Evolutionary conservation across 2,888 invertebrate genomes (phyloP).

Genomic region (Lissonota sp.): DNA sequence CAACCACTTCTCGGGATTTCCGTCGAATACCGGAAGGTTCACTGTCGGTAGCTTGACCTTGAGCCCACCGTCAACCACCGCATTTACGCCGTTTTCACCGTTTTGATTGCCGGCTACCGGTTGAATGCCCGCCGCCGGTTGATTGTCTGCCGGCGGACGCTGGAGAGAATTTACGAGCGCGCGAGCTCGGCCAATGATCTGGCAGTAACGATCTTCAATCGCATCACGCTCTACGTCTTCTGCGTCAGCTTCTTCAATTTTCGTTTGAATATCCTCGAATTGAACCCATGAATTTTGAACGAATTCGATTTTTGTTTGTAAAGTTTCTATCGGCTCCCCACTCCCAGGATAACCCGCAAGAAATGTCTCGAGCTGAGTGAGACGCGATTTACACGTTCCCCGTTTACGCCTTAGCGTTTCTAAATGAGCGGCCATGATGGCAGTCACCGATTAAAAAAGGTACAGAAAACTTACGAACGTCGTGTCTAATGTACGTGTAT

Average conservation of each 20-base stretch:
- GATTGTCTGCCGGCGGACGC: neutral
- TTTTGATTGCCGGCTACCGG: neutral
- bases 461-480: too few species aligned
- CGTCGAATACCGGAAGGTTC: constrained; percentile 50
- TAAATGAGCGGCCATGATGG: too few species aligned
- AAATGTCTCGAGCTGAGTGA: constrained; percentile 17
- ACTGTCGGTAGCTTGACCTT: constrained; percentile 39
- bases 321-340: constrained; percentile 22
- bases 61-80: neutral
- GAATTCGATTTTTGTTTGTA: constrained; percentile 34
- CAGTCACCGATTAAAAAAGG: too few species aligned
- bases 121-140: too few species aligned
- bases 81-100: neutral
- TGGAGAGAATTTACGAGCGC: constrained; percentile 17
- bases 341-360: constrained; percentile 7
- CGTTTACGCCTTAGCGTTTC: too few species aligned
- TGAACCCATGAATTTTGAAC: constrained; percentile 25
- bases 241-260: constrained; percentile 28
- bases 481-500: too few species aligned
- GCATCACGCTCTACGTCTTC: constrained; percentile 14
- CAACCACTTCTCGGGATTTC: constrained; percentile 47
- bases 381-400: constrained; percentile 12
- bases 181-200: constrained; percentile 34
- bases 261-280: constrained; percentile 14
- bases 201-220: constrained; percentile 29